Percentiles rank a stretch among this genome's conserved stretches.
Evolutionary conservation across 2,888 invertebrate species (phyloP).

Genomic region (Agelastica alni): DNA sequence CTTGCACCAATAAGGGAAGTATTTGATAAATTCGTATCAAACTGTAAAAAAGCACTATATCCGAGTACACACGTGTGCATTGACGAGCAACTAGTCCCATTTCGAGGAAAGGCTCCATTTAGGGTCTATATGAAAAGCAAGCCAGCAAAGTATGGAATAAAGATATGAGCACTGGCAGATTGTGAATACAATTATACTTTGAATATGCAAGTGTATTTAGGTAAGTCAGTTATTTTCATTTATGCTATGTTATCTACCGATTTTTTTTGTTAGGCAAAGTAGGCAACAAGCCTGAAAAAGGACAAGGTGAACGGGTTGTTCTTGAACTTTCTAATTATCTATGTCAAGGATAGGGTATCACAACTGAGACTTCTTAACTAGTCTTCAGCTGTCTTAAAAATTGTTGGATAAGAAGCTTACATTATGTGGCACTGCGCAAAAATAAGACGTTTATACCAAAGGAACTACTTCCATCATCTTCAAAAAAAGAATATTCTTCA

Average conservation of each 20-base stretch:
- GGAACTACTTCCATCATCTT: neutral
- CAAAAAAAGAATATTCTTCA: neutral
- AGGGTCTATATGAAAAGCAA: slow-evolving; percentile 11
- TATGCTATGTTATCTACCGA: no score
- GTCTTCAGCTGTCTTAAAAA: no score
- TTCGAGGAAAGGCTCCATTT: neutral
- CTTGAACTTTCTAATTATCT: neutral
- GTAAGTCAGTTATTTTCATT: no score
- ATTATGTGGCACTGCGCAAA: slow-evolving; percentile 3
- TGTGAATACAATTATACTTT: slow-evolving; percentile 9
- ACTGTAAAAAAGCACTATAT: slow-evolving; percentile 8
- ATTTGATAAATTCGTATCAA: slow-evolving; percentile 18
- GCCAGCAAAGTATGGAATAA: slow-evolving; percentile 2
- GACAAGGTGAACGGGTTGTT: neutral
- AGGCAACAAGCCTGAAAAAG: neutral
- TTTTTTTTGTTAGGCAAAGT: no score
- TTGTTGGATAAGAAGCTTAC: neutral
- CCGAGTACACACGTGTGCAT: slow-evolving; percentile 4
- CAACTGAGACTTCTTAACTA: neutral
- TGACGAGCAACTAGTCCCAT: neutral
- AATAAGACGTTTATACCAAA: neutral
- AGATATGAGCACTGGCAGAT: slow-evolving; percentile 10
- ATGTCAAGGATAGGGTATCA: neutral
- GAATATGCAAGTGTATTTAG: slow-evolving; percentile 18
- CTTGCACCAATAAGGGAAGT: slow-evolving; percentile 20